These are phyloP conservation scores for Lissonota sp. DNA, from an alignment of 2,888 invertebrate genomes.

Conservation along the genomic window DNA sequence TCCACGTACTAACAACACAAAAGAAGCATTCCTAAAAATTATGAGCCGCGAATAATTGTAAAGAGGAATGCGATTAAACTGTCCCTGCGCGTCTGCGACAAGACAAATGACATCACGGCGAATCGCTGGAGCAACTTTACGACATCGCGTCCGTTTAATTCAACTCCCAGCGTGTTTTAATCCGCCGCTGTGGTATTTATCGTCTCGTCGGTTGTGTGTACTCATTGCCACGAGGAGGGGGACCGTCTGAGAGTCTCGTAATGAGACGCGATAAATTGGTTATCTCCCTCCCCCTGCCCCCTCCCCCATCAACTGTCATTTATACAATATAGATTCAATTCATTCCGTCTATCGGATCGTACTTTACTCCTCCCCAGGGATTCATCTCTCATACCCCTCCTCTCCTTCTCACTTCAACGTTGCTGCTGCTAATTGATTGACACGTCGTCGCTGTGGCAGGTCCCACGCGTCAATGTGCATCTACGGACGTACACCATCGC, in stretches of 20 bases:
- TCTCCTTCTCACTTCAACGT: constrained; percentile 35
- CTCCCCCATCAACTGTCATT: background rate
- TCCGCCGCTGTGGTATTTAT: background rate
- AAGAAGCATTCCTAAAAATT: no score
- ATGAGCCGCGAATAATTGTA: no score
- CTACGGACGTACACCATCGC: constrained; percentile 4
- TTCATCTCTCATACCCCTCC: constrained; percentile 34
- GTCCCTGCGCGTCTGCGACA: no score
- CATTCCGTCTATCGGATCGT: background rate
- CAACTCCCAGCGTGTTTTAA: background rate
- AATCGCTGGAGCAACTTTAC: background rate
- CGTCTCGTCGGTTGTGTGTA: background rate
- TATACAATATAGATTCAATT: background rate
- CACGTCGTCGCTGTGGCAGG: constrained; percentile 52
- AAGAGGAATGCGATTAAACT: no score
- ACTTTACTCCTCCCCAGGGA: constrained; percentile 36
- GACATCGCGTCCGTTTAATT: background rate
- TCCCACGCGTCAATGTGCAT: constrained; percentile 38
- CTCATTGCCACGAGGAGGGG: background rate
- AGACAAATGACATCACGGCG: background rate
- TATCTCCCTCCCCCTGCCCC: constrained; percentile 7
- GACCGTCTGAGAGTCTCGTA: background rate
- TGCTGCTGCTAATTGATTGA: constrained; percentile 66
- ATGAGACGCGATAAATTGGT: constrained; percentile 30
- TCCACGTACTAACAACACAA: no score